A percentile compares a stretch with the other conserved stretches of the same genome.
phyloP scores from a whole-genome alignment of 1,140 invertebrate genomes.

The Andrena cerasifolii region DNA sequence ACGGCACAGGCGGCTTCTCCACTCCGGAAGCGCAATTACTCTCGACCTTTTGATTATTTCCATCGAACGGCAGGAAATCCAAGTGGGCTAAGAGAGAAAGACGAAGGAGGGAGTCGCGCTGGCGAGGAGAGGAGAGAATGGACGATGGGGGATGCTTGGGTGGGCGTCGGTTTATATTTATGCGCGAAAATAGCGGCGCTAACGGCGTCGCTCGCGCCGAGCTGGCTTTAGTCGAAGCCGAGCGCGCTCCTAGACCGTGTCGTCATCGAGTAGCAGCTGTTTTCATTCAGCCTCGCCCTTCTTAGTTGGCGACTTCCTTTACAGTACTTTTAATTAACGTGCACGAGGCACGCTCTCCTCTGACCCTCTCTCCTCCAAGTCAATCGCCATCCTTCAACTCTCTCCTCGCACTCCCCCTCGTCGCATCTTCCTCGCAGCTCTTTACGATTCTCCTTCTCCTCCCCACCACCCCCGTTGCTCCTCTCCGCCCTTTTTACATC shows the following conservation, averaged over 20 bases:
- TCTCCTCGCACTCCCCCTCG: neutral
- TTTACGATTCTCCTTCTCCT: conserved; percentile 1
- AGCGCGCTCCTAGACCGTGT: conserved; percentile 67
- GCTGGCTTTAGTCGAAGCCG: conserved; percentile 19
- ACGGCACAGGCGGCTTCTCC: too few species aligned
- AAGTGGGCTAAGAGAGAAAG: neutral
- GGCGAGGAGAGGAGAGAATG: neutral
- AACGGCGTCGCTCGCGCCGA: conserved; percentile 21
- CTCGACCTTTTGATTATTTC: neutral
- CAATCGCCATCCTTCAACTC: neutral
- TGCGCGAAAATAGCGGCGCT: conserved; percentile 71
- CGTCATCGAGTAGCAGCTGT: conserved; percentile 79
- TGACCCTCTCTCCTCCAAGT: neutral
- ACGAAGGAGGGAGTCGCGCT: neutral
- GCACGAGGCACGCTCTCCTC: conserved; percentile 43
- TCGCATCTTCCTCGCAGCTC: neutral
- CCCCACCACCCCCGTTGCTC: neutral
- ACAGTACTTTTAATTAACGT: conserved; percentile 66
- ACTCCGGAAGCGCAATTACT: neutral
- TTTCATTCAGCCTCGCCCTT: conserved; percentile 78
- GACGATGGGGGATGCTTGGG: conserved; percentile 30
- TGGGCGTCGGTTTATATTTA: conserved; percentile 67
- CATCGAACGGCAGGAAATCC: neutral
- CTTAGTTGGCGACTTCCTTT: conserved; percentile 77
- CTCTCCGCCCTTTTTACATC: neutral